These are phyloP conservation scores for Caerostris darwini DNA, from an alignment of 1,140 invertebrate genomes.

Conservation along the genomic window DNA sequence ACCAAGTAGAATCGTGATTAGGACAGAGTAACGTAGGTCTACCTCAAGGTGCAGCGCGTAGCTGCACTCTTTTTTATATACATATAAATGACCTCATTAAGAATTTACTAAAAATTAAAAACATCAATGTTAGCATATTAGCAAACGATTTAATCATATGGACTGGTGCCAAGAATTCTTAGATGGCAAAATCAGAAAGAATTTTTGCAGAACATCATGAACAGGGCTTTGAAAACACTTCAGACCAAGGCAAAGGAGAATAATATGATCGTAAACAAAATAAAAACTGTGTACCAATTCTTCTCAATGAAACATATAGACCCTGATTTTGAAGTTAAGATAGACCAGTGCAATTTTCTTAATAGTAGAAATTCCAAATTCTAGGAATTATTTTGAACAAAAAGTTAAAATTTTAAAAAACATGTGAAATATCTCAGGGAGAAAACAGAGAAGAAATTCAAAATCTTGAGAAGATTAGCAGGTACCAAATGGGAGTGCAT, in stretches of 20 bases:
- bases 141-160: slow-evolving; percentile 54
- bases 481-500: slow-evolving; percentile 10
- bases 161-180: neutral
- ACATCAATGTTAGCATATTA: slow-evolving; percentile 33
- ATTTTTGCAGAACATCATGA: neutral
- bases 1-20: neutral
- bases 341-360: neutral
- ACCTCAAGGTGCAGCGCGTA: slow-evolving; percentile 9
- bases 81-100: neutral
- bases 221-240: neutral
- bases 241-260: neutral
- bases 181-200: neutral
- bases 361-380: neutral
- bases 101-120: neutral
- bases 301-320: neutral
- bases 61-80: slow-evolving; percentile 28
- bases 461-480: slow-evolving; percentile 25
- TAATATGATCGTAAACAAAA: slow-evolving; percentile 32
- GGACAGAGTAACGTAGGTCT: slow-evolving; percentile 19
- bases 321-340: neutral
- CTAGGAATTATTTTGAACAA: neutral
- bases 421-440: neutral
- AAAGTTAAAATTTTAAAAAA: neutral
- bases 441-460: neutral
- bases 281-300: slow-evolving; percentile 26